Base-by-base conservation (phyloP, 2,113 vertebrate genomes). In the Tetraodon nigroviridis region DNA sequence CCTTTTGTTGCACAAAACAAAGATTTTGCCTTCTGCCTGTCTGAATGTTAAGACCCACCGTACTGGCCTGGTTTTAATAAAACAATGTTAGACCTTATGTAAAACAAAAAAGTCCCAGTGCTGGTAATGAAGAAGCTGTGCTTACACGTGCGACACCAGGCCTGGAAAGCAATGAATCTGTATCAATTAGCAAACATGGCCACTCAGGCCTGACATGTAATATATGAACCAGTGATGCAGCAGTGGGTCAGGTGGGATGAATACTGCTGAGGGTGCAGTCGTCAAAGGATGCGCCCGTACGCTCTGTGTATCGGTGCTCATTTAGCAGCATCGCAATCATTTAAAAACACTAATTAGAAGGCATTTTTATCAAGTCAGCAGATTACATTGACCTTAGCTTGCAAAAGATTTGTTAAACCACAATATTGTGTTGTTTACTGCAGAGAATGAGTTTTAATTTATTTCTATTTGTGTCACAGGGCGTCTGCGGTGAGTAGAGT, bases 181-280 rank as follows among this genome's bases (percentile, higher is more conserved):
- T 82, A 71, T 69, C 60, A 58, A 48, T 78, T 80, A 72, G 65
- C 58, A 37, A 37, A 10, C 32, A 10, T 12, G 8, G 42, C 45
- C 29, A 58, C 32, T 68, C 49, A 14, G 46, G 20, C 44, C 24
- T 64, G 69, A 70, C 62, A 79, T 41, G 58, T 22, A 64, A 61
- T 58, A 59, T 55, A 75, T 75, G 54, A 71, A 3, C 3, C 50
- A 37, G 22, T 19, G 27, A 54, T 47, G 64, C 20, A 7, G 45
- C 37, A 18, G 40, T 48, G 58, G 24, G 32, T 14, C 14, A 6
- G 19, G 42, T 41, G 51, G 27, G 48, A 32, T 13, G 16, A 69
- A 55, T 45, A 55, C 29, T 37, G 32, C 32, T 37, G 32, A 37
- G 32, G 8, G 32, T 37, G 32, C 32, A 37, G 32, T 37, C 24